phyloP scores from a whole-genome alignment of 2,888 invertebrate species.

The Spialia ferax region DNA sequence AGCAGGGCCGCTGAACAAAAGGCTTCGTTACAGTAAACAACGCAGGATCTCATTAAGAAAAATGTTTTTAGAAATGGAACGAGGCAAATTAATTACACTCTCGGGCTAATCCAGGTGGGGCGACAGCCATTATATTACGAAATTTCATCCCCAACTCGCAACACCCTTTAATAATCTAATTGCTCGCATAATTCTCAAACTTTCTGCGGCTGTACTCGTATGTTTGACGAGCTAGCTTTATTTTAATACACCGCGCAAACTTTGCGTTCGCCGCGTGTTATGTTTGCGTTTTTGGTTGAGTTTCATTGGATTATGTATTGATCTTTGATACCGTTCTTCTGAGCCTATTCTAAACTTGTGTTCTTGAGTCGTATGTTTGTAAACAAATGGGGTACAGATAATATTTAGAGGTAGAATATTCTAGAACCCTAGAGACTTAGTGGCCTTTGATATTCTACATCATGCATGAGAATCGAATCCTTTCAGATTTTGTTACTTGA shows the following conservation, averaged over 20 bases:
- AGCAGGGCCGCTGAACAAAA: slow-evolving; percentile 5
- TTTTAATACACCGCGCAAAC: slow-evolving; percentile 44
- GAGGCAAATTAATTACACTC: slow-evolving; percentile 36
- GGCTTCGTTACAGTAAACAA: slow-evolving; percentile 11
- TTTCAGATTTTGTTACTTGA: too few relatives aligned
- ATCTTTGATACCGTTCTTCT: background rate
- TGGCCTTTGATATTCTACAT: too few relatives aligned
- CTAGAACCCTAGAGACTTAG: too few relatives aligned
- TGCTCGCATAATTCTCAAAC: slow-evolving; percentile 52
- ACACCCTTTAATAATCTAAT: slow-evolving; percentile 55
- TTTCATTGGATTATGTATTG: background rate
- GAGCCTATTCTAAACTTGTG: background rate
- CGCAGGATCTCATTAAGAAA: slow-evolving; percentile 21
- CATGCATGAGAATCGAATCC: too few relatives aligned
- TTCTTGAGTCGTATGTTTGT: background rate
- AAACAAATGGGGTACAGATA: too few relatives aligned
- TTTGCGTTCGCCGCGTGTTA: slow-evolving; percentile 22
- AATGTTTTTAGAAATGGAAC: slow-evolving; percentile 22
- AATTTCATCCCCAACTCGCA: slow-evolving; percentile 50
- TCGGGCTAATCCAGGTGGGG: slow-evolving; percentile 36
- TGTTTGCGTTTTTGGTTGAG: slow-evolving; percentile 10
- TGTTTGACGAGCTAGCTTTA: slow-evolving; percentile 46
- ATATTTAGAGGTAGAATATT: too few relatives aligned
- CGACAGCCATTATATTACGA: slow-evolving; percentile 45
- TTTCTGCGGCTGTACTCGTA: slow-evolving; percentile 48